Conservation (phyloP, 2,888 invertebrate genomes). For the Eilema sororculum region DNA sequence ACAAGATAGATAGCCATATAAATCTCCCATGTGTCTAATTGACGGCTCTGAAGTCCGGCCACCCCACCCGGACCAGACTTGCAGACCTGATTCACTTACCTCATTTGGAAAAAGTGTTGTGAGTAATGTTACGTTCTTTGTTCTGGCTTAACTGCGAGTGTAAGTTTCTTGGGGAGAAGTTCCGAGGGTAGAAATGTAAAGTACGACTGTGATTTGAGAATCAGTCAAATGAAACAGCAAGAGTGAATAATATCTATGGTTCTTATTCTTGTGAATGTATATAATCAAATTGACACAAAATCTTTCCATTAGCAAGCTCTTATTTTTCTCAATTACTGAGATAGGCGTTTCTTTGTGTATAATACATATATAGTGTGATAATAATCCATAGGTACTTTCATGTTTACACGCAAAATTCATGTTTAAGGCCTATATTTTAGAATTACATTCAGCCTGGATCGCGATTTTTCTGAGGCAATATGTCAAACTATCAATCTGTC, state of each 20-base stretch:
- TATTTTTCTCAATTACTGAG: neutral
- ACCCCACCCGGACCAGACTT: slow-evolving; percentile 53
- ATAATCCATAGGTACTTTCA: too few relatives aligned
- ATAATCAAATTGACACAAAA: neutral
- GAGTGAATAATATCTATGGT: neutral
- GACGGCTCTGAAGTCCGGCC: slow-evolving; percentile 73
- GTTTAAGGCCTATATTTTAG: too few relatives aligned
- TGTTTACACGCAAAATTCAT: too few relatives aligned
- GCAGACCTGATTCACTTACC: slow-evolving; percentile 71
- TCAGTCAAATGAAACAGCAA: neutral
- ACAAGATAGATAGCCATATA: slow-evolving; percentile 82
- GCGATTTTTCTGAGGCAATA: too few relatives aligned
- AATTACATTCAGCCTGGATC: too few relatives aligned
- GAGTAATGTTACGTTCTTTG: slow-evolving; percentile 54
- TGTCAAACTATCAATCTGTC: too few relatives aligned
- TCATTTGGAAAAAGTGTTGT: slow-evolving; percentile 61
- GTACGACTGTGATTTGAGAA: neutral
- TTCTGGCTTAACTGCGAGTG: slow-evolving; percentile 44
- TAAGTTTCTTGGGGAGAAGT: slow-evolving; percentile 28
- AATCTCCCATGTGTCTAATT: slow-evolving; percentile 83
- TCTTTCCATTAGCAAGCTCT: too few relatives aligned
- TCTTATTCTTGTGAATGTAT: neutral
- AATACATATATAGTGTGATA: too few relatives aligned
- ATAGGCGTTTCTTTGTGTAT: neutral
- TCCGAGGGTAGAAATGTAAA: slow-evolving; percentile 25